Percentiles rank a stretch among this genome's conserved stretches.
These are phyloP conservation scores for Anthonomus grandis DNA, from an alignment of 1,140 invertebrate species.

Conservation along the genomic window DNA sequence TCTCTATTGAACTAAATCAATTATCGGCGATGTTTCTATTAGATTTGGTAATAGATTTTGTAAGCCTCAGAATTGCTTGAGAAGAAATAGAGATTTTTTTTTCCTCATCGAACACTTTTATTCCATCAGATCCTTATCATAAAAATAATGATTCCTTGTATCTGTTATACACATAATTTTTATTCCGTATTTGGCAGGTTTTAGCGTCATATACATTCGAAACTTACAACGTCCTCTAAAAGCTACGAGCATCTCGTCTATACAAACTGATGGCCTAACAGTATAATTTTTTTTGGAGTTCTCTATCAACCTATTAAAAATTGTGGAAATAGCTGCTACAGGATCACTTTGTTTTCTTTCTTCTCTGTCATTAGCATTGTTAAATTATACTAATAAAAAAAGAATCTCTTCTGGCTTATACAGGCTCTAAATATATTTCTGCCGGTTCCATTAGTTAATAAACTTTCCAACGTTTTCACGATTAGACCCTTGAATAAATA, in stretches of 20 bases:
- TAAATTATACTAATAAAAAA: not conserved
- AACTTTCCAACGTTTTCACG: slow-evolving; percentile 4
- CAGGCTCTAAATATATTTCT: slow-evolving; percentile 18
- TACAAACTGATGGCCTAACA: too few relatives aligned
- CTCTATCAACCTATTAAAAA: slow-evolving; percentile 3
- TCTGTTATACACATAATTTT: slow-evolving; percentile 13
- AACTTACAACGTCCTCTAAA: slow-evolving; percentile 14
- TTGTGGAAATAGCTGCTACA: too few relatives aligned
- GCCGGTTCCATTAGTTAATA: slow-evolving; percentile 22
- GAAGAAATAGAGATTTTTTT: slow-evolving; percentile 2
- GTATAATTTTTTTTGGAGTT: slow-evolving; percentile 8
- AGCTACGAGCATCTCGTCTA: slow-evolving; percentile 15
- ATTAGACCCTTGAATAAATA: slow-evolving; percentile 1
- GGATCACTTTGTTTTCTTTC: too few relatives aligned
- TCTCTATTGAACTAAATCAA: slow-evolving; percentile 44
- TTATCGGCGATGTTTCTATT: slow-evolving; percentile 48
- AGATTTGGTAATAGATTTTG: slow-evolving; percentile 30
- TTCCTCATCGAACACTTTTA: not conserved
- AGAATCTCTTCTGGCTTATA: slow-evolving; percentile 5
- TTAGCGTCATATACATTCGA: slow-evolving; percentile 6
- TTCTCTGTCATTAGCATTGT: slow-evolving; percentile 6
- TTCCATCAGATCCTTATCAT: slow-evolving; percentile 28
- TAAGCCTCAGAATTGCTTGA: slow-evolving; percentile 13
- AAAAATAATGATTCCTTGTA: slow-evolving; percentile 41
- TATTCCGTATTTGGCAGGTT: slow-evolving; percentile 8